These are phyloP conservation scores for Omphaloscelis lunosa DNA, from an alignment of 2,888 invertebrate genomes.

Conservation along the genomic window DNA sequence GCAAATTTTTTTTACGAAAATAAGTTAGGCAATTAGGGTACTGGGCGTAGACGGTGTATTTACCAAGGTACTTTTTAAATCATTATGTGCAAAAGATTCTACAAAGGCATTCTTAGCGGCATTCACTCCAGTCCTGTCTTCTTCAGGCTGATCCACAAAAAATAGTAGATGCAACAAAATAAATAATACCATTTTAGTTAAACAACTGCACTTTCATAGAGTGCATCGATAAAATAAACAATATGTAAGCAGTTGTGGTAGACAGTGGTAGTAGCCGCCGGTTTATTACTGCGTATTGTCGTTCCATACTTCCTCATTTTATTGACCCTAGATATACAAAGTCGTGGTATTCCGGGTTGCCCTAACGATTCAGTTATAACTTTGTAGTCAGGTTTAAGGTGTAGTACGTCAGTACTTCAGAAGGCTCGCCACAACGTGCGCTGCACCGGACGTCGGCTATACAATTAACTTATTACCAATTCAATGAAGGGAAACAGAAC, in stretches of 20 bases:
- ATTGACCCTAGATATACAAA: slow-evolving; percentile 20
- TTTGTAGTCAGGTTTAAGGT: background rate
- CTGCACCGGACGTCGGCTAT: slow-evolving; percentile 72
- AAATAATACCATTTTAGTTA: background rate
- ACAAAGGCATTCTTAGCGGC: no score
- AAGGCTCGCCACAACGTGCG: slow-evolving; percentile 26
- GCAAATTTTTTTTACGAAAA: no score
- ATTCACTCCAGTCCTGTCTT: no score
- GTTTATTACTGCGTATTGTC: slow-evolving; percentile 12
- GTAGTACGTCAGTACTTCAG: slow-evolving; percentile 45
- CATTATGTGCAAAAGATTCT: background rate
- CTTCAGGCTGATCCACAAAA: background rate
- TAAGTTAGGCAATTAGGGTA: no score
- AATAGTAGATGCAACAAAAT: background rate
- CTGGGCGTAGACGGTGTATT: background rate
- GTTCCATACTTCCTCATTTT: slow-evolving; percentile 43
- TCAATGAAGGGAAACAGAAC: slow-evolving; percentile 85
- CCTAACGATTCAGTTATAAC: slow-evolving; percentile 1
- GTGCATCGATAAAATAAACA: background rate
- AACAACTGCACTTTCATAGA: background rate
- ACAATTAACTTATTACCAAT: slow-evolving; percentile 86
- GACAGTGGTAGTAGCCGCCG: background rate
- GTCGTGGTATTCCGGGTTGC: slow-evolving; percentile 9
- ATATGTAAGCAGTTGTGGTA: background rate
- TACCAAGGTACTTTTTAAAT: background rate